Conservation (phyloP, 2,888 invertebrate species). For the Drosophila pseudotakahashii region DNA sequence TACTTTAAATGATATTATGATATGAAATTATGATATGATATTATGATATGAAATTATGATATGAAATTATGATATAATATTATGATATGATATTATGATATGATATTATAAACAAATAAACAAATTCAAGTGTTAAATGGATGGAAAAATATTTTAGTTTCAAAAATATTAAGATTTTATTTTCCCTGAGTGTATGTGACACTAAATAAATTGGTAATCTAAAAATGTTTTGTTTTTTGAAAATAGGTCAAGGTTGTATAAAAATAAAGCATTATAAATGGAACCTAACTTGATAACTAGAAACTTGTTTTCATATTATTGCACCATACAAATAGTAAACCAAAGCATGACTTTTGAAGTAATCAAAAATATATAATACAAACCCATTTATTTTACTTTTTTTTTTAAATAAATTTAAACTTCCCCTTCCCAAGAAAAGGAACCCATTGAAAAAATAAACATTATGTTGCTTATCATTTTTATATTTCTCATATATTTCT, state of each 20-base stretch:
- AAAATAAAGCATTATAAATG: not conserved
- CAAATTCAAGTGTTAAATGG: too few relatives aligned
- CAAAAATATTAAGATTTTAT: too few relatives aligned
- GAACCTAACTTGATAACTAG: not conserved
- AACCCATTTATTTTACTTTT: too few relatives aligned
- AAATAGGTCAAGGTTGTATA: not conserved
- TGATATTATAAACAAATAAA: too few relatives aligned
- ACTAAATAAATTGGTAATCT: not conserved
- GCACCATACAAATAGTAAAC: not conserved
- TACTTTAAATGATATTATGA: too few relatives aligned
- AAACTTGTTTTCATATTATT: not conserved
- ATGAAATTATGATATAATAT: too few relatives aligned
- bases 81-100: too few relatives aligned
- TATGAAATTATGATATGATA: too few relatives aligned
- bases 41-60: too few relatives aligned
- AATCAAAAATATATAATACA: not conserved
- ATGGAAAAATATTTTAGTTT: too few relatives aligned
- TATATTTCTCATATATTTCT: slow-evolving; percentile 51
- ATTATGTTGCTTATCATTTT: slow-evolving; percentile 18
- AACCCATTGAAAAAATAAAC: not conserved
- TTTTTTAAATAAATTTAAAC: too few relatives aligned
- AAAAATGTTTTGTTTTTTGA: not conserved
- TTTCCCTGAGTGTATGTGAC: not conserved
- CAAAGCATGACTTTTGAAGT: not conserved
- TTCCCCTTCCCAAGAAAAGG: not conserved